A percentile compares a stretch with the other conserved stretches of the same genome.
phyloP scores from a whole-genome alignment of 2,113 vertebrate species.

The Apodemus sylvaticus region DNA sequence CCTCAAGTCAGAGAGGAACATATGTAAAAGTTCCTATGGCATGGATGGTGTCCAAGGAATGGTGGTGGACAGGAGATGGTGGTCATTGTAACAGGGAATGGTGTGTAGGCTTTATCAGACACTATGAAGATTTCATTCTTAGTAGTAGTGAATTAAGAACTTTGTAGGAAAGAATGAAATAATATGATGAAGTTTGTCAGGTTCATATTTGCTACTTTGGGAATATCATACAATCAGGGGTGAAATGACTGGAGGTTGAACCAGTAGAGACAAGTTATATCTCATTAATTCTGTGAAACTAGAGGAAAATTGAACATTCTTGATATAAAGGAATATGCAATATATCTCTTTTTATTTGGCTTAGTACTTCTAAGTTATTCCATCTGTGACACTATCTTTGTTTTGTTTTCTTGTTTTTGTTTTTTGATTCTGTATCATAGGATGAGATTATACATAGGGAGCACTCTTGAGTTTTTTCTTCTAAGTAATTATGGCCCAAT shows the following conservation, averaged over 20 bases:
- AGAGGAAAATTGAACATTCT: neutral
- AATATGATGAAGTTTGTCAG: neutral
- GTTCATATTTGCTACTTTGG: neutral
- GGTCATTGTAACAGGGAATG: accelerated
- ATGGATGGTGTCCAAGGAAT: neutral
- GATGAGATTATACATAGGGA: neutral
- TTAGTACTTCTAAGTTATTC: neutral
- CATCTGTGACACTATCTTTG: neutral
- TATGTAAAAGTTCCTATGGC: neutral
- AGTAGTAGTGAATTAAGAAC: neutral
- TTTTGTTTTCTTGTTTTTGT: neutral
- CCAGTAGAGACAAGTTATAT: neutral
- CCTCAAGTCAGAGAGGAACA: neutral
- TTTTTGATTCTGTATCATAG: neutral
- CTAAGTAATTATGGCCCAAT: neutral
- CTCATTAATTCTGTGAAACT: neutral
- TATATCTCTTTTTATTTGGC: neutral
- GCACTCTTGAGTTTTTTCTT: neutral
- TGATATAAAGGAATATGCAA: neutral
- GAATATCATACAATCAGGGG: neutral
- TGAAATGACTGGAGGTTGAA: neutral
- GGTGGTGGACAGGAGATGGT: neutral
- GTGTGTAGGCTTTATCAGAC: neutral
- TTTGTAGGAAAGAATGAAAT: neutral
- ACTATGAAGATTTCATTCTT: neutral